Evolutionary conservation across 2,113 vertebrate genomes (phyloP).

Genomic region (Miniopterus natalensis): DNA sequence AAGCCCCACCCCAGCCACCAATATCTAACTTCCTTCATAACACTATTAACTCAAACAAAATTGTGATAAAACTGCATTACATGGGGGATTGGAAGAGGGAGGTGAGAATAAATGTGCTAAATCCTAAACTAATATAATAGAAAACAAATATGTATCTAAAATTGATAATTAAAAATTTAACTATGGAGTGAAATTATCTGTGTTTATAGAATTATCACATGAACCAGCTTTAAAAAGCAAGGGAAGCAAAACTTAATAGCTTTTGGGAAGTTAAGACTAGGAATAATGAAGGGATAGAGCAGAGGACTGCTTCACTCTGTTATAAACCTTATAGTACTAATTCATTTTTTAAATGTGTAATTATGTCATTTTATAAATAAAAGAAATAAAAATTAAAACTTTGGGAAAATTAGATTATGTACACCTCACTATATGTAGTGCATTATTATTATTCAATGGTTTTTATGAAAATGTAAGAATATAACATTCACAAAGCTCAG

Average conservation of each 20-base stretch:
- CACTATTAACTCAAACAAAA: background rate
- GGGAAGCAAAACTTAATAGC: background rate
- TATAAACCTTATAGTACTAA: background rate
- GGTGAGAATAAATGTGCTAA: background rate
- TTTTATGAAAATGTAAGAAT: background rate
- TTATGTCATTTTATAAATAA: slow-evolving; percentile 7
- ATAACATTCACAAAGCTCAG: background rate
- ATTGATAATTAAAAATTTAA: background rate
- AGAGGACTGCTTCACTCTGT: background rate
- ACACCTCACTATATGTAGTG: background rate
- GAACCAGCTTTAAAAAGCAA: background rate
- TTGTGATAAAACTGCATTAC: background rate
- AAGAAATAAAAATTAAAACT: background rate
- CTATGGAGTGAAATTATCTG: background rate
- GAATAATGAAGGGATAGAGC: background rate
- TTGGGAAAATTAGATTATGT: background rate
- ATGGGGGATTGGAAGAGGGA: background rate
- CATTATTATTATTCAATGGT: background rate
- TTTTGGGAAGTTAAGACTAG: background rate
- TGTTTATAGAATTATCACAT: background rate
- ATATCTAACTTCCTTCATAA: background rate
- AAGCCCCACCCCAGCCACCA: too few species aligned
- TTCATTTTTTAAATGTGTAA: background rate
- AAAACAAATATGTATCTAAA: background rate
- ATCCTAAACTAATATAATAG: background rate